phyloP scores from a whole-genome alignment of 2,888 invertebrate species.

The Drosophila diplacantha region DNA sequence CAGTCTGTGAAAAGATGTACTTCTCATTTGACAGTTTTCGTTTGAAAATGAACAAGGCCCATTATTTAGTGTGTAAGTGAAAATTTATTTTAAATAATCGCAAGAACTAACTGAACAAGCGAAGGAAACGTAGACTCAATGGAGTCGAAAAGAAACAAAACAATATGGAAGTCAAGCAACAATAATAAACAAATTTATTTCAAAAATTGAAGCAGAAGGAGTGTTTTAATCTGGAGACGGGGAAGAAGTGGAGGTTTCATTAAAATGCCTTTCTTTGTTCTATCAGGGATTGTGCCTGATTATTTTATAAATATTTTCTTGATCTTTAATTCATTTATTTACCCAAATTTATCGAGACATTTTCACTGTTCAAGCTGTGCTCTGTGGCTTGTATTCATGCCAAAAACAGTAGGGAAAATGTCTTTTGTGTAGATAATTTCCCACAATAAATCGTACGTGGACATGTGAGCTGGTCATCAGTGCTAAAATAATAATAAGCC shows the following conservation, averaged over 20 bases:
- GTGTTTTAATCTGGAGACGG: too few species aligned
- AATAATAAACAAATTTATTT: constrained; percentile 71
- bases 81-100: constrained; percentile 54
- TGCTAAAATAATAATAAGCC: constrained; percentile 15
- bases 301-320: background rate
- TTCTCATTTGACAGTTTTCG: constrained; percentile 28
- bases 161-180: constrained; percentile 47
- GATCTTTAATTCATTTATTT: background rate
- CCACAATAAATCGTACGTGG: constrained; percentile 3
- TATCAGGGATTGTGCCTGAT: too few species aligned
- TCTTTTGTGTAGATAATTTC: constrained; percentile 1
- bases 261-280: too few species aligned
- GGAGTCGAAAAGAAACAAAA: constrained; percentile 26
- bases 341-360: background rate
- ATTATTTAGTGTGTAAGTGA: constrained; percentile 68
- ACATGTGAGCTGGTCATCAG: constrained; percentile 4
- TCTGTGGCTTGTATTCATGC: background rate
- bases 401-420: background rate
- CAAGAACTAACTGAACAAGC: constrained; percentile 42
- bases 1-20: constrained; percentile 31
- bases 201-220: constrained; percentile 37
- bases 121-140: constrained; percentile 12
- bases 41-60: constrained; percentile 57
- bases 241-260: background rate
- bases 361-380: background rate